phyloP scores from a whole-genome alignment of 1,140 invertebrate genomes.

The Diabrotica virgifera region DNA sequence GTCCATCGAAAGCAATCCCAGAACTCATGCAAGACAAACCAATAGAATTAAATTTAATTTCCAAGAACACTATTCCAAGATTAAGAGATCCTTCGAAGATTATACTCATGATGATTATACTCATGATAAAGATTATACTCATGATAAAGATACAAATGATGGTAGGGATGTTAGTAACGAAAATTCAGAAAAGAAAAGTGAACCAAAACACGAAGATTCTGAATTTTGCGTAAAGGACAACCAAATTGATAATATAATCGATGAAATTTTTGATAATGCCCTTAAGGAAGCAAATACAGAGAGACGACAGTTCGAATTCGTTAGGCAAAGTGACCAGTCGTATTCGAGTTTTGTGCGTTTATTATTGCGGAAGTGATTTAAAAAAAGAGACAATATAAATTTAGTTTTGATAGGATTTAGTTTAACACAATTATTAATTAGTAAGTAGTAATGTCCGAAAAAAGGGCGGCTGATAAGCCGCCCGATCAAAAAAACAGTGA shows the following conservation, averaged over 20 bases:
- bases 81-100: neutral
- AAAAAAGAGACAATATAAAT: too few species aligned
- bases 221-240: neutral
- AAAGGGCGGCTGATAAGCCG: too few species aligned
- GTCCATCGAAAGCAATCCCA: slow-evolving; percentile 35
- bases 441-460: too few species aligned
- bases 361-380: too few species aligned
- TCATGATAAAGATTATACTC: neutral
- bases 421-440: too few species aligned
- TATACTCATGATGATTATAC: neutral
- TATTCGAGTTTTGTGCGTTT: too few species aligned
- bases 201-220: neutral
- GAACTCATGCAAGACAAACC: slow-evolving; percentile 32
- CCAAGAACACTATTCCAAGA: neutral
- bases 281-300: neutral
- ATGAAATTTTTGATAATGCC: neutral
- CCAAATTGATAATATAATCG: neutral
- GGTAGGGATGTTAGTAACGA: neutral
- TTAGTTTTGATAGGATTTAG: too few species aligned
- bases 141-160: neutral
- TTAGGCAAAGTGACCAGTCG: too few species aligned
- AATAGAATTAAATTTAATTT: neutral
- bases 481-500: too few species aligned
- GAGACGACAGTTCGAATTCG: too few species aligned
- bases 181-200: neutral